Evolutionary conservation across 2,113 vertebrate genomes (phyloP).

Genomic region (Brevimyrus niger): DNA sequence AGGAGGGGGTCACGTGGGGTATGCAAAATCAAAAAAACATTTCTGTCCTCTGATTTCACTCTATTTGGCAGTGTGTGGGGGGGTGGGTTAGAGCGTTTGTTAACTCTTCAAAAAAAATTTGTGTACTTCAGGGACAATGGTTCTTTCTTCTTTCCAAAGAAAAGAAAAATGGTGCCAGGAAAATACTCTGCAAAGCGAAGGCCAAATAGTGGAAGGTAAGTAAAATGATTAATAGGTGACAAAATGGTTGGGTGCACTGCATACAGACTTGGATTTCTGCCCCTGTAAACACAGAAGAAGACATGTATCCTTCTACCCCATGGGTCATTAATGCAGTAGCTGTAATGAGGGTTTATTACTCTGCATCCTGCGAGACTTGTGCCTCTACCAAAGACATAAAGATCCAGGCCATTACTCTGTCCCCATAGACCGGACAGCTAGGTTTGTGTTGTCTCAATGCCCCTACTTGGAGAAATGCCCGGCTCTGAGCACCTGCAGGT

Average conservation of each 20-base stretch:
- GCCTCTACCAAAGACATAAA: not conserved
- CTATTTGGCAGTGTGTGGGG: not conserved
- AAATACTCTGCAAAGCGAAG: not conserved
- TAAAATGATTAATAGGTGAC: not conserved
- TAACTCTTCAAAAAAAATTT: not conserved
- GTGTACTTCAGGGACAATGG: not conserved
- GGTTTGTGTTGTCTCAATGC: not conserved
- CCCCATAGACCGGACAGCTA: not conserved
- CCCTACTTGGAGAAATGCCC: not conserved
- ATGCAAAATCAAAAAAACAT: not conserved
- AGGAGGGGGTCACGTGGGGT: not conserved
- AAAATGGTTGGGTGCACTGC: not conserved
- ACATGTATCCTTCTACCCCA: not conserved
- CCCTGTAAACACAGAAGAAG: constrained; percentile 1
- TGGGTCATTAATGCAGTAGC: not conserved
- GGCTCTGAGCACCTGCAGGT: not conserved
- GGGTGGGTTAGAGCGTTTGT: not conserved
- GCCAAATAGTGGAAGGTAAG: not conserved
- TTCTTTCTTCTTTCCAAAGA: not conserved
- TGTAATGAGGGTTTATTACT: not conserved
- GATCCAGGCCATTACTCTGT: not conserved
- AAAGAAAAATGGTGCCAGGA: not conserved
- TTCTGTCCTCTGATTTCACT: not conserved
- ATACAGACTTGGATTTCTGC: not conserved
- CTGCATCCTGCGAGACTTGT: not conserved